These are phyloP conservation scores for Otolemur garnettii DNA, from an alignment of 2,113 vertebrate species.

Conservation along the genomic window DNA sequence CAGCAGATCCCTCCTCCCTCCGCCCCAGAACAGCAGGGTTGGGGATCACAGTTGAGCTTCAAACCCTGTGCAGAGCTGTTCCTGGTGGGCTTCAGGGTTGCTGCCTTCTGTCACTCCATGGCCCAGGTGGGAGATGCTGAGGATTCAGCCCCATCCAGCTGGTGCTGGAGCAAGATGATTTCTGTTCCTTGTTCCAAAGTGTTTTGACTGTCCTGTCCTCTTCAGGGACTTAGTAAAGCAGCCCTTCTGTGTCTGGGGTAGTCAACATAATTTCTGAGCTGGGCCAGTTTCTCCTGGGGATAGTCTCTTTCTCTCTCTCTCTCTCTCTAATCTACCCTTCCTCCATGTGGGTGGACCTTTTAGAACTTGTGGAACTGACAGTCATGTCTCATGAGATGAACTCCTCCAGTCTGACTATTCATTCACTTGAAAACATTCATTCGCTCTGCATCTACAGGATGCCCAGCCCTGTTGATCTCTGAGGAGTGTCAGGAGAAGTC, in stretches of 20 bases:
- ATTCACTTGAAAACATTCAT: neutral
- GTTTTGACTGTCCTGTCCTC: neutral
- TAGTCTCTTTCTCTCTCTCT: neutral
- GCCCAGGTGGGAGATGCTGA: neutral
- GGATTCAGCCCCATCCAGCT: neutral
- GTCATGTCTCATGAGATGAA: neutral
- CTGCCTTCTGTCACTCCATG: neutral
- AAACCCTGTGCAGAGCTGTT: accelerated
- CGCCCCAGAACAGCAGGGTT: neutral
- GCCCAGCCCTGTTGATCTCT: neutral
- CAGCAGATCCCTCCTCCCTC: neutral
- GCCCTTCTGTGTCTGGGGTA: neutral
- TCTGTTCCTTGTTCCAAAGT: neutral
- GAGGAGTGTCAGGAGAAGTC: neutral
- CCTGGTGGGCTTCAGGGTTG: neutral
- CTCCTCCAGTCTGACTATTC: neutral
- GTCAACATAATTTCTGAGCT: neutral
- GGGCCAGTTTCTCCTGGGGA: neutral
- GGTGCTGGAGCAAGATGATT: neutral
- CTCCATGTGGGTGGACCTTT: neutral
- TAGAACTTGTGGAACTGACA: neutral
- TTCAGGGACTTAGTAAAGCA: neutral
- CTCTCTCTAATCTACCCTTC: neutral
- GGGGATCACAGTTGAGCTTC: neutral
- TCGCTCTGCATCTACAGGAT: neutral